A percentile compares a stretch with the other conserved stretches of the same genome.
Conservation (phyloP, 2,113 vertebrate genomes). For the Petroica traversi region DNA sequence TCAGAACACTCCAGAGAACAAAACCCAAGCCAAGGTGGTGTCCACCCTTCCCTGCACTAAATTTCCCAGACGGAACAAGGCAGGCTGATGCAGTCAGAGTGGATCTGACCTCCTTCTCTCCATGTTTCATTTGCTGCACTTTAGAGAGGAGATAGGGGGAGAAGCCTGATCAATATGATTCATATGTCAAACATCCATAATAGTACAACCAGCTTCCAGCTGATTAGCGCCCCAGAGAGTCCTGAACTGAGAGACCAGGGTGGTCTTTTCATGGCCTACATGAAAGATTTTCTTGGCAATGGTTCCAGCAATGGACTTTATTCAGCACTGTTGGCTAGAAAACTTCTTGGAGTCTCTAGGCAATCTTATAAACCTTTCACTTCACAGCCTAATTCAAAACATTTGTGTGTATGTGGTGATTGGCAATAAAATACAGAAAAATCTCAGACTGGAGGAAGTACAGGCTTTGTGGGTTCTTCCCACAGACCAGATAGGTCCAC, state of each 20-base stretch:
- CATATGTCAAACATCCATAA: neutral
- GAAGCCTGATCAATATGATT: neutral
- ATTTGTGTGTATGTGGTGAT: neutral
- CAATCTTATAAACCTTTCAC: slow-evolving; percentile 23
- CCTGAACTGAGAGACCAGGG: neutral
- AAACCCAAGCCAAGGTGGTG: neutral
- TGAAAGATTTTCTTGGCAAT: slow-evolving; percentile 55
- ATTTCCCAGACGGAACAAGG: neutral
- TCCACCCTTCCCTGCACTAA: neutral
- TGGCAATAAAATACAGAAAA: slow-evolving; percentile 33
- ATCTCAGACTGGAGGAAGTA: neutral
- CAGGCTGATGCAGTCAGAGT: neutral
- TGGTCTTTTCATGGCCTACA: slow-evolving; percentile 26
- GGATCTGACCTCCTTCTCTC: neutral
- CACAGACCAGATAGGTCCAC: neutral
- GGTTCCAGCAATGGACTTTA: neutral
- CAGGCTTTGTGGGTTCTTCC: neutral
- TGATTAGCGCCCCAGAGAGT: neutral
- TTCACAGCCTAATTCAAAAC: slow-evolving; percentile 38
- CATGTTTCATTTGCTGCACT: neutral
- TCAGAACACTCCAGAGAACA: neutral
- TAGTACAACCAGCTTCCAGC: neutral
- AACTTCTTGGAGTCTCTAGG: slow-evolving; percentile 16
- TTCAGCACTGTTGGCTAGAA: slow-evolving; percentile 33
- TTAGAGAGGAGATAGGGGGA: neutral